Evolutionary conservation across 2,888 invertebrate genomes (phyloP), one percentile per base, ranked within the genome.

Genomic region (Microplitis manilae): DNA sequence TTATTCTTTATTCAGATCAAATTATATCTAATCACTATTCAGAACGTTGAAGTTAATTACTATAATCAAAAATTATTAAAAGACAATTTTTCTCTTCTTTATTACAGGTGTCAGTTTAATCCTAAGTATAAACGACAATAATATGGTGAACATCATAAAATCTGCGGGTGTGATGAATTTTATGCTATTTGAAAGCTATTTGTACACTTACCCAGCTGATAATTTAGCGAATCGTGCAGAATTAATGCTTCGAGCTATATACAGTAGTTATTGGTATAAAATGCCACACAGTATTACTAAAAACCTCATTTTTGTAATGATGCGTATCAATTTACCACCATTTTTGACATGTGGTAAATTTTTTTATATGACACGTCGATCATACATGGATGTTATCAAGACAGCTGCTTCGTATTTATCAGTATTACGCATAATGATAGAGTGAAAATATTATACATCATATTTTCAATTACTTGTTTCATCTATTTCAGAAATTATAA

Each of bases 121-220:
- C 40, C 39, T 83, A 65, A 80, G 77, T 0, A 61, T 85, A 2
- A 80, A 81, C 1, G 79, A 78, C 0, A 77, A 79, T 1, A 69
- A 82, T 41, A 38, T 77, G 6, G 40, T 80, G 6, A 81, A 80
- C 2, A 79, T 81, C 0, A 38, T 79, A 1, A 83, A 84, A 40
- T 80, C 80, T 15, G 41, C 81, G 6, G 9, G 82, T 1, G 62
- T 81, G 1, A 79, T 84, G n/a, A 76, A 77, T 59, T 81, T 83
- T 17, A 74, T 85, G 67, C 72, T 85, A 38, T 17, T 82, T 15
- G 83, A 86, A 78, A 78, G 84, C 0, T 82, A 83, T n/a, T 74
- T 85, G 40, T 79, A 81, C 59, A 82, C 83, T n/a, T 86, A 82
- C 60, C 83, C 83, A 1, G 83, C 84, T 64, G 85, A 86, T 64